Percentiles rank a stretch among this genome's conserved stretches.
Conservation (phyloP, 92 coral and sea anemone species). For the Epizoanthus rinbou region DNA sequence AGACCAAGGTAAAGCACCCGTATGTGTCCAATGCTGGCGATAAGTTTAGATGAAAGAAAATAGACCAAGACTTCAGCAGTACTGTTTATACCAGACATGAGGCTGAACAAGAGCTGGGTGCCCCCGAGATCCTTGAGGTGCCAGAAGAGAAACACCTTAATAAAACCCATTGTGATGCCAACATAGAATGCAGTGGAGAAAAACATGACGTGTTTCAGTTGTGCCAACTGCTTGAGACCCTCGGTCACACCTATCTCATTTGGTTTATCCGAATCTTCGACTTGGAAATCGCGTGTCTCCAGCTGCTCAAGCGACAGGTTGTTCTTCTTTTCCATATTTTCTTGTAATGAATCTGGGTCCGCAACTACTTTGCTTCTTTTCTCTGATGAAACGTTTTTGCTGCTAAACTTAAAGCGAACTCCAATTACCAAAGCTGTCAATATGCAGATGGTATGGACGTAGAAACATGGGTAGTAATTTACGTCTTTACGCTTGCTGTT, state of each 20-base stretch:
- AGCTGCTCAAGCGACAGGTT: constrained; percentile 3
- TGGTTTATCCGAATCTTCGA: background rate
- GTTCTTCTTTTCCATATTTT: constrained; percentile 5
- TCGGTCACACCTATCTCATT: constrained; percentile 51
- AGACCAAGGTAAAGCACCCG: constrained; percentile 84
- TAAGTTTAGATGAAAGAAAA: constrained; percentile 79
- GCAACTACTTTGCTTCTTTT: background rate
- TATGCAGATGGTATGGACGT: constrained; percentile 72
- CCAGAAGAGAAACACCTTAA: constrained; percentile 93
- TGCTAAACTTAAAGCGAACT: constrained; percentile 71
- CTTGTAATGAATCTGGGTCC: background rate
- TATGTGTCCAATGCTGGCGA: constrained; percentile 68
- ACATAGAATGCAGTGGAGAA: constrained; percentile 91
- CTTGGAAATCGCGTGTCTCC: background rate
- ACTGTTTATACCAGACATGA: constrained; percentile 87
- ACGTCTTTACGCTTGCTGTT: constrained; percentile 87
- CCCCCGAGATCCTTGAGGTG: constrained; percentile 90
- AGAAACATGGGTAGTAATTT: constrained; percentile 93
- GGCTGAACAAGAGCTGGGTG: constrained; percentile 81
- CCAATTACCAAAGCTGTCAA: constrained; percentile 80
- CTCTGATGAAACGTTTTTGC: background rate
- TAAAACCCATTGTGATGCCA: constrained; percentile 96
- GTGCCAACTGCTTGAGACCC: constrained; percentile 70
- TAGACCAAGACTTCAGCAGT: constrained; percentile 86
- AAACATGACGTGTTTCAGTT: constrained; percentile 76